These are phyloP conservation scores for Aphidoletes aphidimyza DNA, from an alignment of 2,888 invertebrate genomes.

Conservation along the genomic window DNA sequence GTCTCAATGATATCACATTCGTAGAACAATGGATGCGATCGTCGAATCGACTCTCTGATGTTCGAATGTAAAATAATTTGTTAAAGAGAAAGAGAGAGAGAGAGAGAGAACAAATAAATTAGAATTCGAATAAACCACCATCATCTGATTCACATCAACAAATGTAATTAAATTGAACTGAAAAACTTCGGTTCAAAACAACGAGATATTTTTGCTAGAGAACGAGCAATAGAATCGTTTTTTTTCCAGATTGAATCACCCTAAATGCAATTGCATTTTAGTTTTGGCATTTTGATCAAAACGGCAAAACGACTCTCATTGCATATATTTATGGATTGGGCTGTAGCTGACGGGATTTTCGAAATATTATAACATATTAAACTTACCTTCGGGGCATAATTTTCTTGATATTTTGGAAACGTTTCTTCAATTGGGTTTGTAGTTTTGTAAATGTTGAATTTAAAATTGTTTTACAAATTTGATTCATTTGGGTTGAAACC, in stretches of 20 bases:
- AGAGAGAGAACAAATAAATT: not conserved
- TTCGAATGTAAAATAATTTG: too few relatives aligned
- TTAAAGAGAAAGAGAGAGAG: too few relatives aligned
- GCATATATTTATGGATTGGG: too few relatives aligned
- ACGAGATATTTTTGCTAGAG: too few relatives aligned
- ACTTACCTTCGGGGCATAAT: slow-evolving; percentile 80
- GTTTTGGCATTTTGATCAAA: too few relatives aligned
- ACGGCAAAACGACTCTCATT: too few relatives aligned
- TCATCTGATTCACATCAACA: not conserved
- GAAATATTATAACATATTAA: not conserved
- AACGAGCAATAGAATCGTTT: too few relatives aligned
- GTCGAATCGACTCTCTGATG: slow-evolving; percentile 83
- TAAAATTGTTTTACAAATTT: slow-evolving; percentile 79
- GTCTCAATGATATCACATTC: slow-evolving; percentile 95
- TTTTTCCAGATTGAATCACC: too few relatives aligned
- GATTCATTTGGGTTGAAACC: slow-evolving; percentile 86
- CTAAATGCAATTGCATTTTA: too few relatives aligned
- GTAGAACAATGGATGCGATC: slow-evolving; percentile 89
- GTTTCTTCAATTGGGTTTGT: slow-evolving; percentile 84
- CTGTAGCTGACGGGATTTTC: too few relatives aligned
- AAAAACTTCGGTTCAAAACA: too few relatives aligned
- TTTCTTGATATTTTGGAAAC: slow-evolving; percentile 88
- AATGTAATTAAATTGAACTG: too few relatives aligned
- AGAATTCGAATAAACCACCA: not conserved
- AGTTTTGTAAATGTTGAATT: slow-evolving; percentile 87